Base-by-base conservation (phyloP, 2,888 invertebrate genomes). In the Hoplodrina ambigua region DNA sequence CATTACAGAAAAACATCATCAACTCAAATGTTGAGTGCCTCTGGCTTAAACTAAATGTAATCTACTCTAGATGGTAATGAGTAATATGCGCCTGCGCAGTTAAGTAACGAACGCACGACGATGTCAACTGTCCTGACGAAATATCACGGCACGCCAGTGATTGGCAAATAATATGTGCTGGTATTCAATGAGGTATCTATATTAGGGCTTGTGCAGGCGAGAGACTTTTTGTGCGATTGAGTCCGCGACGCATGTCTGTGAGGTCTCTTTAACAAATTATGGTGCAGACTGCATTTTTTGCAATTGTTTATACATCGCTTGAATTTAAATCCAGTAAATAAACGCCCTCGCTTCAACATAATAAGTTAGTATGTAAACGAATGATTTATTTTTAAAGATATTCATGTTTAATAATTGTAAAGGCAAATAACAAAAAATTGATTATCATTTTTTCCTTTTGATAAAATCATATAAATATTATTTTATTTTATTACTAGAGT, bases 61-160 rank as follows among this genome's bases (percentile, higher is more conserved):
- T 62, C 58, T 76, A 68, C 68, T 57, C 11, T 62, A 53, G 61
- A 77, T 68, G 81, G 64, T 81, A 79, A 79, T 79, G 78, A 78
- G 54, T 77, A 63, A 46, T 59, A 49, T 67, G 55, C 57, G 49
- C 74, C 61, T 69, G 75, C 69, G 73, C 69, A 49, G 77, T 77
- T 84, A 73, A 75, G 69, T 73, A 71, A 68, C 13, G 50, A 53
- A 75, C 76, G 56, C 80, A 75, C 73, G 65, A 55, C 62, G 82
- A 80, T 82, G 75, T 80, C 82, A 82, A 75, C 78, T 53, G 46
- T 10, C 52, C 57, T 80, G 72, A 62, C 71, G 85, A 80, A 77
- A 83, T 54, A 62, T 56, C 61, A 55, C 61, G 56, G 68, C 49
- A 3, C 15, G 75, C 30, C 46, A 61, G 41, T 15, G 62, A 69